Conservation (phyloP, 2,797 vertebrate genomes). For the Premnoplex brunnescens region DNA sequence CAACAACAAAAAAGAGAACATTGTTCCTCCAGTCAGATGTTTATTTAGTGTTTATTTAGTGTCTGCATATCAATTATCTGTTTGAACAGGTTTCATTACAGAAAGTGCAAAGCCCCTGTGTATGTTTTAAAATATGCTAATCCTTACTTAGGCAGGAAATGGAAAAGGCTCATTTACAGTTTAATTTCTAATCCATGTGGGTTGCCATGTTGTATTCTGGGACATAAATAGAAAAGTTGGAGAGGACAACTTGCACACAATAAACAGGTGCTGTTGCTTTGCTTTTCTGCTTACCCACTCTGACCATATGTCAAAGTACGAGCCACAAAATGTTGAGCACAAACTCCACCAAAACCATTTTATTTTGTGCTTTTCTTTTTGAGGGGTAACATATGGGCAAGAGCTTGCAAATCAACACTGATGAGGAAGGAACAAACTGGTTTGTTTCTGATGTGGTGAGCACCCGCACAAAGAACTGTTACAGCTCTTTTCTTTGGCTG, state of each 20-base stretch:
- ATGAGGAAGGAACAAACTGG: background rate
- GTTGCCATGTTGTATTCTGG: constrained; percentile 49
- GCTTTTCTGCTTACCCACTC: constrained; percentile 8
- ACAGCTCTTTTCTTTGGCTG: background rate
- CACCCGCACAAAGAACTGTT: rapidly evolving
- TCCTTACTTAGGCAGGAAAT: constrained; percentile 59
- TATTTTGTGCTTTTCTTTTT: constrained; percentile 30
- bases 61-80: constrained; percentile 53
- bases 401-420: constrained; percentile 32
- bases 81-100: constrained; percentile 70
- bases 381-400: background rate
- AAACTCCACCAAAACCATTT: background rate
- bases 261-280: constrained; percentile 40
- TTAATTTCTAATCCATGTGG: constrained; percentile 70
- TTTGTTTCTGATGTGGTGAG: background rate
- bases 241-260: constrained; percentile 16
- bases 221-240: constrained; percentile 57
- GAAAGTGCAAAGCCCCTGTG: constrained; percentile 42
- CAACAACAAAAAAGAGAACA: background rate
- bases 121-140: constrained; percentile 55
- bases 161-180: constrained; percentile 58
- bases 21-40: constrained; percentile 17
- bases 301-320: constrained; percentile 10
- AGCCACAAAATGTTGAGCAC: background rate
- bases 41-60: constrained; percentile 65